A percentile compares a stretch with the other conserved stretches of the same genome.
Conservation (phyloP, 2,113 vertebrate species). For the Malurus melanocephalus region DNA sequence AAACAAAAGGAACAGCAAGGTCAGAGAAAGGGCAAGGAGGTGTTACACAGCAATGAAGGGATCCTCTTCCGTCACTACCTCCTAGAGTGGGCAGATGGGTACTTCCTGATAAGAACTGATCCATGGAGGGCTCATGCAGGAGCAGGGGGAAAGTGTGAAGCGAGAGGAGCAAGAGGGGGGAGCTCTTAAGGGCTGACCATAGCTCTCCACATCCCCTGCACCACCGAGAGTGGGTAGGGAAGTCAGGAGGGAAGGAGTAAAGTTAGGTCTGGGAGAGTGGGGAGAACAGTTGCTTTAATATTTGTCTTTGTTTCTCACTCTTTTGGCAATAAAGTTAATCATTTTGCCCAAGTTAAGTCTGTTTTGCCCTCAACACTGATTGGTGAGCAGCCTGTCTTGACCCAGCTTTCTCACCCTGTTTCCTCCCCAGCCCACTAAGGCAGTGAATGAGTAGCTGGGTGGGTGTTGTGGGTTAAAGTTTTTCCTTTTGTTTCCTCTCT, state of each 20-base stretch:
- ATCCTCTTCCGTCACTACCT: no score
- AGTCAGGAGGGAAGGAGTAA: not conserved
- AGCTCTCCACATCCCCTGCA: not conserved
- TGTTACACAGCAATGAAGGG: not conserved
- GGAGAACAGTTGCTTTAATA: not conserved
- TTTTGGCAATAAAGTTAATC: not conserved
- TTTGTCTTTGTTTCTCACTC: not conserved
- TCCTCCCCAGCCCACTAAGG: not conserved
- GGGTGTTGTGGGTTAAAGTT: rapidly evolving
- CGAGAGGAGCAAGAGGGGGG: not conserved
- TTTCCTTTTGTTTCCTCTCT: no score
- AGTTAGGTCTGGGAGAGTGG: not conserved
- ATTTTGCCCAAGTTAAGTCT: not conserved
- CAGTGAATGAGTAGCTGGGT: not conserved
- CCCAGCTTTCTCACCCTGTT: not conserved
- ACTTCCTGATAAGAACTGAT: not conserved
- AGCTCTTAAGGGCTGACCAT: not conserved
- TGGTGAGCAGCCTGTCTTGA: not conserved
- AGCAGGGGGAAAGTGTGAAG: not conserved
- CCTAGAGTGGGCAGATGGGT: not conserved
- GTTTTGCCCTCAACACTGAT: not conserved
- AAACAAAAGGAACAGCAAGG: not conserved
- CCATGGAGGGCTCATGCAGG: rapidly evolving
- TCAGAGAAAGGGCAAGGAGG: not conserved
- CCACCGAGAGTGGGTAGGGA: not conserved